phyloP scores from a whole-genome alignment of 2,113 vertebrate species.

The Cebidichthys violaceus region DNA sequence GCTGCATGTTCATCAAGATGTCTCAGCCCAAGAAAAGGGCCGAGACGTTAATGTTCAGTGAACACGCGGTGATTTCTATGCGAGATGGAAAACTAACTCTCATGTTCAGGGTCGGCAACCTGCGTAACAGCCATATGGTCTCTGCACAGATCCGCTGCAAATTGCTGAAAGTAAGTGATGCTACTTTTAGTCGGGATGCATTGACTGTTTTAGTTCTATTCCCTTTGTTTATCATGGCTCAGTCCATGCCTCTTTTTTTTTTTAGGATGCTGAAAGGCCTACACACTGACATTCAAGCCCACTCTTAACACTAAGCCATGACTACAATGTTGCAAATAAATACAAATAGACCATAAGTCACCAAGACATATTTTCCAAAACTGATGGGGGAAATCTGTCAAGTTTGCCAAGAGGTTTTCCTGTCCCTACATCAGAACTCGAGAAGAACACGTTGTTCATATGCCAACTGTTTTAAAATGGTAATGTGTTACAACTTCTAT shows the following conservation, averaged over 20 bases:
- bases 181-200: constrained; percentile 7
- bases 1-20: constrained; percentile 99
- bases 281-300: constrained; percentile 49
- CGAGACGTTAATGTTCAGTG: constrained; percentile 98
- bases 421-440: background rate
- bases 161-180: constrained; percentile 94
- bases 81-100: constrained; percentile 97
- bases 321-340: constrained; percentile 1
- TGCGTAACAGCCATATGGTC: constrained; percentile 99
- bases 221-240: constrained; percentile 2
- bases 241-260: background rate
- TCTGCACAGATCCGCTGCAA: constrained; percentile 99
- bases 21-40: constrained; percentile 99
- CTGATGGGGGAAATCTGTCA: background rate
- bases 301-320: constrained; percentile 6
- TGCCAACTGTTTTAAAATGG: constrained; percentile 8
- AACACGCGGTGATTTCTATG: constrained; percentile 97
- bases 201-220: background rate
- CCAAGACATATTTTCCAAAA: background rate
- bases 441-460: constrained; percentile 5
- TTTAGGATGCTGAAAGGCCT: constrained; percentile 33
- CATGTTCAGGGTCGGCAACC: constrained; percentile 99
- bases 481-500: background rate
- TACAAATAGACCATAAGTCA: background rate
- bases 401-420: constrained; percentile 1